Conservation (phyloP, 1,140 invertebrate genomes). For the Cotesia chilonis region DNA sequence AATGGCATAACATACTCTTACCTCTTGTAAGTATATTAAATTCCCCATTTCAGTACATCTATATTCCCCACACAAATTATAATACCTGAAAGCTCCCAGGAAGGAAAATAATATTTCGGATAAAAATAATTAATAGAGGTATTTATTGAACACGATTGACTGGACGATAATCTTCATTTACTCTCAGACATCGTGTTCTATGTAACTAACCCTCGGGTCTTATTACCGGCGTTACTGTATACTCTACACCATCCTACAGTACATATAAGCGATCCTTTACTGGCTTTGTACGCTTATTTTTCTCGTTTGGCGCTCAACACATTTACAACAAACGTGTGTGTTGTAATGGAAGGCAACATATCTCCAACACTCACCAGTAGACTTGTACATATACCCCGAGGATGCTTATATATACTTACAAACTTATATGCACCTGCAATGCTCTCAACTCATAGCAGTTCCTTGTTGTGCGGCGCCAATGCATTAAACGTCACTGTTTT, state of each 20-base stretch:
- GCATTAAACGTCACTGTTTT: neutral
- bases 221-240: conserved; percentile 24
- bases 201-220: conserved; percentile 37
- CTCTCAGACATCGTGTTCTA: conserved; percentile 11
- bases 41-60: too few species aligned
- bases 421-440: too few species aligned
- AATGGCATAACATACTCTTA: conserved; percentile 48
- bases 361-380: too few species aligned
- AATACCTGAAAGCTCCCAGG: neutral
- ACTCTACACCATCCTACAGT: too few species aligned
- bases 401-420: conserved; percentile 23
- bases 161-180: conserved; percentile 37
- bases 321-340: too few species aligned
- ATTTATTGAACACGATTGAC: conserved; percentile 27
- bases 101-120: neutral
- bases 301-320: too few species aligned
- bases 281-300: too few species aligned
- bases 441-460: neutral
- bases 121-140: conserved; percentile 37
- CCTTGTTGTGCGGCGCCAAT: neutral
- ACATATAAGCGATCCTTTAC: too few species aligned
- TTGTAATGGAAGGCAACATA: too few species aligned
- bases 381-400: neutral
- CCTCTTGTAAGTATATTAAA: conserved; percentile 47
- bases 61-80: conserved; percentile 1